phyloP scores from a whole-genome alignment of 1,140 invertebrate genomes.

The Drosophila pachea region DNA sequence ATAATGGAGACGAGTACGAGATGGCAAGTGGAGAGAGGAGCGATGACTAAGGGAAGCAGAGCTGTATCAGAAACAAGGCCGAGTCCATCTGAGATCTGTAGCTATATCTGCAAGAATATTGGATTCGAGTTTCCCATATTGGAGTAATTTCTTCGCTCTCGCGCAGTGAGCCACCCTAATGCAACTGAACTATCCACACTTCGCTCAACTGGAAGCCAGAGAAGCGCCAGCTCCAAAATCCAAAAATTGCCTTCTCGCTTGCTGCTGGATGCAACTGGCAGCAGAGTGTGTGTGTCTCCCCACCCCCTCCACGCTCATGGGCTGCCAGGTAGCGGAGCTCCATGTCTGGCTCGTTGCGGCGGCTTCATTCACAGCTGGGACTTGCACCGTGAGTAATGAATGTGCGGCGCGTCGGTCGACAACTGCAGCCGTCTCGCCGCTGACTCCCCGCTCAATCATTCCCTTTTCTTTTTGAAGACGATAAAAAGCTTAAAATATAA shows the following conservation, averaged over 20 bases:
- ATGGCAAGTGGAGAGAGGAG: not conserved
- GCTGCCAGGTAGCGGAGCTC: slow-evolving; percentile 1
- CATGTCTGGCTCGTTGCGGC: slow-evolving; percentile 28
- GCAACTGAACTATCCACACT: slow-evolving; percentile 15
- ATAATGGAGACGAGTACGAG: too few relatives aligned
- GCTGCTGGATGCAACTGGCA: not conserved
- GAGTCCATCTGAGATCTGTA: too few relatives aligned
- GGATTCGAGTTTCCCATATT: too few relatives aligned
- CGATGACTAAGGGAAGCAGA: not conserved
- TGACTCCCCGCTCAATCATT: too few relatives aligned
- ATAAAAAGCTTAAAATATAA: slow-evolving; percentile 77
- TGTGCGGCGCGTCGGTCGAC: slow-evolving; percentile 48
- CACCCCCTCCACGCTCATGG: not conserved
- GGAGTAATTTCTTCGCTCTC: too few relatives aligned
- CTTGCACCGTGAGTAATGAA: slow-evolving; percentile 52
- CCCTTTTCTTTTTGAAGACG: slow-evolving; percentile 46
- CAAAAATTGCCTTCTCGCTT: not conserved
- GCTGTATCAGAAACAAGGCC: too few relatives aligned
- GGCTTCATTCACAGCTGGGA: slow-evolving; percentile 30
- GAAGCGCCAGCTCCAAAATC: slow-evolving; percentile 21
- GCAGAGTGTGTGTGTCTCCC: not conserved
- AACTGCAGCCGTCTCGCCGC: slow-evolving; percentile 48
- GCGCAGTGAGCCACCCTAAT: slow-evolving; percentile 36
- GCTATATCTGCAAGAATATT: too few relatives aligned
- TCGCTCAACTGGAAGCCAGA: slow-evolving; percentile 12